A percentile compares a stretch with the other conserved stretches of the same genome.
These are phyloP conservation scores for Falco peregrinus DNA, from an alignment of 2,797 vertebrate genomes.

Conservation along the genomic window DNA sequence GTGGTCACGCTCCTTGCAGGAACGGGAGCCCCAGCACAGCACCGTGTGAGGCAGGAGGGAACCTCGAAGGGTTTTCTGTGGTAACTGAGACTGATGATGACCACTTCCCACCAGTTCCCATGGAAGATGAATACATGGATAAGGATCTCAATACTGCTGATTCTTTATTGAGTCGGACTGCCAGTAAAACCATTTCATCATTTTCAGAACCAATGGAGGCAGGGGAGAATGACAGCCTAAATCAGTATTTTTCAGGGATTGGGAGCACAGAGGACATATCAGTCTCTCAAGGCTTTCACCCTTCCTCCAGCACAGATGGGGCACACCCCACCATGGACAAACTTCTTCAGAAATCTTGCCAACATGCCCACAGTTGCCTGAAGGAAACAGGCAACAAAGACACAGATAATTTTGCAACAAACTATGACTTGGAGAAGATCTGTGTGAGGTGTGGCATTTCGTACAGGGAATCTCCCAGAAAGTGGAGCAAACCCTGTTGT, in stretches of 20 bases:
- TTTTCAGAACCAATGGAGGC: constrained; percentile 87
- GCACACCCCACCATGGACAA: neutral
- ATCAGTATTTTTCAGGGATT: constrained; percentile 83
- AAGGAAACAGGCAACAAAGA: constrained; percentile 34
- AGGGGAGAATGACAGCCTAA: constrained; percentile 92
- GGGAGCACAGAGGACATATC: constrained; percentile 61
- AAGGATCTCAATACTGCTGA: constrained; percentile 25
- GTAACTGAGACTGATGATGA: constrained; percentile 5
- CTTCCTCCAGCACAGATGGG: neutral
- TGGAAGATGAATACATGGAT: constrained; percentile 76
- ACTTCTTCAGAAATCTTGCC: constrained; percentile 62
- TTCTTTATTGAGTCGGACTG: constrained; percentile 22
- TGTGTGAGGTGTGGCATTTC: constrained; percentile 49
- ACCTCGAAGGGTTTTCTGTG: neutral
- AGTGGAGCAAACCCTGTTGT: neutral
- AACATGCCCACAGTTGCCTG: neutral
- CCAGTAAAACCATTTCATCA: constrained; percentile 68
- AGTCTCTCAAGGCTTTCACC: neutral
- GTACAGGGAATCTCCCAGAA: constrained; percentile 47
- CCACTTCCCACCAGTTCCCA: constrained; percentile 69
- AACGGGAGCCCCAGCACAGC: neutral
- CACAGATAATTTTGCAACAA: constrained; percentile 20
- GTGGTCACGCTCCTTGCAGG: neutral
- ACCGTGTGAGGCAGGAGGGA: neutral
- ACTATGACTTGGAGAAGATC: constrained; percentile 12